Conservation (phyloP, 2,113 vertebrate genomes). For the Diadophis punctatus region DNA sequence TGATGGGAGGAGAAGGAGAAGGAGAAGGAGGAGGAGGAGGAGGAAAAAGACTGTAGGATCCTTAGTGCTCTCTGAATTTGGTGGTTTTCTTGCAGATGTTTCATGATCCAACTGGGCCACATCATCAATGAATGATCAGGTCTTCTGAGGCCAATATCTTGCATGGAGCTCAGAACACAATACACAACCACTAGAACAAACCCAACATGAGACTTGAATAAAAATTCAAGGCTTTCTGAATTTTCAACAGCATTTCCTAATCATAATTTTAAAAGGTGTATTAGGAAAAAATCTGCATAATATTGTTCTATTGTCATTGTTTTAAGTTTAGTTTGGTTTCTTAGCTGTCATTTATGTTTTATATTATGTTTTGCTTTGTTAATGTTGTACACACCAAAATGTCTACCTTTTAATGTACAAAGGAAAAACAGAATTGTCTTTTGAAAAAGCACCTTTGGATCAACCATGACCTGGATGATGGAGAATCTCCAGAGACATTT, state of each 20-base stretch:
- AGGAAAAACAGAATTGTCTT: not conserved
- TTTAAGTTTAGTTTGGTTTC: not conserved
- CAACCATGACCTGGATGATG: not conserved
- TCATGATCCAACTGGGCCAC: not conserved
- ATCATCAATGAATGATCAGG: not conserved
- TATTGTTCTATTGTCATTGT: not conserved
- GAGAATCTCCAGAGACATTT: not conserved
- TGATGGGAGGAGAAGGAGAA: too few species aligned
- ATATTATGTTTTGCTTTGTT: not conserved
- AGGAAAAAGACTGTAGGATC: not conserved
- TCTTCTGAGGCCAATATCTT: not conserved
- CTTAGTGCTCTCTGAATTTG: not conserved
- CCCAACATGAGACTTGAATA: not conserved
- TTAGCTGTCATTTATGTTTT: not conserved
- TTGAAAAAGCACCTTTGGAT: not conserved
- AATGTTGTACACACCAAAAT: not conserved
- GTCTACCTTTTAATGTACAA: not conserved
- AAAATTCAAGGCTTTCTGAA: not conserved
- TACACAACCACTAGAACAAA: not conserved
- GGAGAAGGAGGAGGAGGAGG: too few species aligned
- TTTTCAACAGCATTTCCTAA: not conserved
- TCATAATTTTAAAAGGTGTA: not conserved
- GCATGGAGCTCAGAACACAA: not conserved
- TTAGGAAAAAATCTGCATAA: not conserved
- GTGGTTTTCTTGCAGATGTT: not conserved